phyloP scores from a whole-genome alignment of 2,113 vertebrate genomes.

The Vicugna pacos region DNA sequence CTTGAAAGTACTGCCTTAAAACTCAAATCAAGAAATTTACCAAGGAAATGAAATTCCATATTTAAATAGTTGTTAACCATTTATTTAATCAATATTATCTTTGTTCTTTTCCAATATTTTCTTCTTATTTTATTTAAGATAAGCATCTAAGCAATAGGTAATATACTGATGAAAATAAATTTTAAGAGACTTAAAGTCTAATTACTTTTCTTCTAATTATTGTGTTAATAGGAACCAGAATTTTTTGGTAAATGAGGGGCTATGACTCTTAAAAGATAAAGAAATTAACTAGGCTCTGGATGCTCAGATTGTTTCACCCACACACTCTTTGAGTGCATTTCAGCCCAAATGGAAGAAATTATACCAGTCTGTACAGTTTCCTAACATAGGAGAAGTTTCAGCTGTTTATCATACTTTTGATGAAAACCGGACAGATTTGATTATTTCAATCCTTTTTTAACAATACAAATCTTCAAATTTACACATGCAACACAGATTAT shows the following conservation, averaged over 20 bases:
- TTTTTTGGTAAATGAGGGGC: background rate
- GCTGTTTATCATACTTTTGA: background rate
- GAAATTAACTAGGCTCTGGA: background rate
- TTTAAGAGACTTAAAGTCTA: background rate
- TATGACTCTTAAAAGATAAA: constrained; percentile 1
- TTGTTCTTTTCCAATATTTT: constrained; percentile 50
- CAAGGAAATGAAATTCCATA: constrained; percentile 51
- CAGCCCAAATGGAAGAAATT: background rate
- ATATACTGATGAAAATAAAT: constrained; percentile 28
- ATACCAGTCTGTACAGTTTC: background rate
- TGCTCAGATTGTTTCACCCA: background rate
- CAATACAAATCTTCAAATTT: constrained; percentile 6
- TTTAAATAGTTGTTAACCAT: constrained; percentile 47
- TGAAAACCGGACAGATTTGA: background rate
- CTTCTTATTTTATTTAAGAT: constrained; percentile 36
- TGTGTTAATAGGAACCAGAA: constrained; percentile 35
- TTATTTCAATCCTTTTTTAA: background rate
- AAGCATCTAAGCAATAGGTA: constrained; percentile 39
- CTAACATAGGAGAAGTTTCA: constrained; percentile 33
- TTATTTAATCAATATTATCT: constrained; percentile 9
- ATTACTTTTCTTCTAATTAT: constrained; percentile 25
- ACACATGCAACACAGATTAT: background rate
- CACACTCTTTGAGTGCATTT: background rate
- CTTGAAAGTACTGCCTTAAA: constrained; percentile 23
- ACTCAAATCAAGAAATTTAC: constrained; percentile 39